Evolutionary conservation across 2,797 vertebrate species (phyloP).

Genomic region (Prionace glauca): DNA sequence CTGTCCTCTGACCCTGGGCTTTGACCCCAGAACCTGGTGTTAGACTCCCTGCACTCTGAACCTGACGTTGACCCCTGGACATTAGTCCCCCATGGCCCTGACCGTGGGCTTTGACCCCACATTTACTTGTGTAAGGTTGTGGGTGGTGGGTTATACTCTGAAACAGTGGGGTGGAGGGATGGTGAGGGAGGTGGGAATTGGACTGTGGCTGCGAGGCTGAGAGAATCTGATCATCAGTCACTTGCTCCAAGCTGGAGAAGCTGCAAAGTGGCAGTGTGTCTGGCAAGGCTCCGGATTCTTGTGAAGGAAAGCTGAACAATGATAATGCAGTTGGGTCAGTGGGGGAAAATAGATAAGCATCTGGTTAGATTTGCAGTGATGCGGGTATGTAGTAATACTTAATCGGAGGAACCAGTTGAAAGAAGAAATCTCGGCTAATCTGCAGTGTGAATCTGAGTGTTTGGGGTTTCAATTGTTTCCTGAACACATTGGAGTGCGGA

Average conservation of each 20-base stretch:
- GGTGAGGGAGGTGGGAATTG: neutral
- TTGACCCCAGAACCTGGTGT: too few species aligned
- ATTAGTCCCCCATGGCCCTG: too few species aligned
- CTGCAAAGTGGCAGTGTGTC: too few species aligned
- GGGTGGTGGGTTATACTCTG: too few species aligned
- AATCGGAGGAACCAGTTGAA: neutral
- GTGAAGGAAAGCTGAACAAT: neutral
- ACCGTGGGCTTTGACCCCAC: too few species aligned
- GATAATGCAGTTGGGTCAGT: neutral
- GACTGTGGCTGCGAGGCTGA: neutral
- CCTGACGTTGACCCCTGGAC: neutral
- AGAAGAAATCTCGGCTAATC: constrained; percentile 11
- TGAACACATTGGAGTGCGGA: constrained; percentile 17
- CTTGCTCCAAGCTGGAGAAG: neutral
- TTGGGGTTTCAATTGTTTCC: constrained; percentile 35
- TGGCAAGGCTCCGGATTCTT: neutral
- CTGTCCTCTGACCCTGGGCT: too few species aligned
- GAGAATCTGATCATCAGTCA: neutral
- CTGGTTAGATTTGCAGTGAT: neutral
- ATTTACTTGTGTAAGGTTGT: neutral
- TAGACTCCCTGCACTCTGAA: neutral
- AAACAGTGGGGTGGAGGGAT: neutral
- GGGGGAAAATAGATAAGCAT: neutral
- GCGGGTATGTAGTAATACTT: neutral
- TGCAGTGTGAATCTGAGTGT: neutral